Evolutionary conservation across 2,797 vertebrate species (phyloP).

Genomic region (Poecilia wingei): DNA sequence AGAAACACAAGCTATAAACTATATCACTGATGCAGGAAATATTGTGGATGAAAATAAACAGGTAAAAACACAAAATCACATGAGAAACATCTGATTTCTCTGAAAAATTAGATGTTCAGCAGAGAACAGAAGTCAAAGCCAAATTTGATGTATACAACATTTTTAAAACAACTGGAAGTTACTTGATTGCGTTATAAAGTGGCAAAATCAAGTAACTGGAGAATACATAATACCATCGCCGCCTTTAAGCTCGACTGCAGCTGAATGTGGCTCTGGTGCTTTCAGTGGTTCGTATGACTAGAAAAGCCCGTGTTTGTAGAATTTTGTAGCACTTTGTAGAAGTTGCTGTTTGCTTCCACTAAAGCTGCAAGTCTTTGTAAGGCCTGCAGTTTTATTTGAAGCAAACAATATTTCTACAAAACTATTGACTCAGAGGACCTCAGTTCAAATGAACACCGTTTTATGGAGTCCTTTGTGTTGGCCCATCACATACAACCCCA

Average conservation of each 20-base stretch:
- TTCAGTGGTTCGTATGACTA: background rate
- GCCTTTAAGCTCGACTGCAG: background rate
- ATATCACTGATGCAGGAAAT: background rate
- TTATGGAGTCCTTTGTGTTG: background rate
- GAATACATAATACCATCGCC: too few relatives aligned
- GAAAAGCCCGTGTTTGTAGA: background rate
- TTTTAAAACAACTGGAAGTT: background rate
- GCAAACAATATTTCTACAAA: background rate
- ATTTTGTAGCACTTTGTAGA: too few relatives aligned
- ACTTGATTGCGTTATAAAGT: background rate
- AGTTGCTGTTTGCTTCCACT: too few relatives aligned
- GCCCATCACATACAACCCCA: background rate
- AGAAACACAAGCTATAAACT: background rate
- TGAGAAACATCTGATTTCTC: background rate
- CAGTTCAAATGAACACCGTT: background rate
- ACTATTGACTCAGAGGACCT: background rate
- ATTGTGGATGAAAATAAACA: background rate
- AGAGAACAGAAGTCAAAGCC: background rate
- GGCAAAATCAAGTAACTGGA: too few relatives aligned
- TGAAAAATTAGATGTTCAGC: too few relatives aligned
- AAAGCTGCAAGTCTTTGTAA: background rate
- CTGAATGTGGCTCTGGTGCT: background rate
- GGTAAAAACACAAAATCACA: background rate
- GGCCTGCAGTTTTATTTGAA: background rate
- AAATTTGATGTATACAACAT: background rate